phyloP scores from a whole-genome alignment of 1,140 invertebrate genomes.

The Cotesia glomerata region DNA sequence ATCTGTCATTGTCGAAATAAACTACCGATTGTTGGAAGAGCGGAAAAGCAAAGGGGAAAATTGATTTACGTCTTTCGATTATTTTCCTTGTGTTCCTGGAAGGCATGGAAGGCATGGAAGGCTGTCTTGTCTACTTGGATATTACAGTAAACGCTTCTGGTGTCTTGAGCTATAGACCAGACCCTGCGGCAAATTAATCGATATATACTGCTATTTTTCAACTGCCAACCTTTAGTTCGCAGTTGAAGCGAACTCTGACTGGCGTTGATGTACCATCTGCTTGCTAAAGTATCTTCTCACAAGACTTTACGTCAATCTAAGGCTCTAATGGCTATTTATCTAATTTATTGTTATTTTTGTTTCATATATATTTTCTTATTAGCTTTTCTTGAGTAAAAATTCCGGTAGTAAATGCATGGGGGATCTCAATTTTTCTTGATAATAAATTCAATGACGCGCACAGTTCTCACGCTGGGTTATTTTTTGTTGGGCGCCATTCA shows the following conservation, averaged over 20 bases:
- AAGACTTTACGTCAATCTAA: not conserved
- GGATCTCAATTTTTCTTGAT: no score
- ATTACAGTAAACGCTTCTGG: not conserved
- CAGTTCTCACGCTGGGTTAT: no score
- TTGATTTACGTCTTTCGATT: slow-evolving; percentile 16
- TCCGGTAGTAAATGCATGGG: no score
- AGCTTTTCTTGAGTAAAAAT: not conserved
- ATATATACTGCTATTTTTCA: not conserved
- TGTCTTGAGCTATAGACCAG: no score
- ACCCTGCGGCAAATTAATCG: not conserved
- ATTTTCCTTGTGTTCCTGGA: not conserved
- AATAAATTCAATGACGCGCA: no score
- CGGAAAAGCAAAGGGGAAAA: not conserved
- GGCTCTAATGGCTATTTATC: no score
- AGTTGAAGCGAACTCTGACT: no score
- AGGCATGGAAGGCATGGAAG: no score
- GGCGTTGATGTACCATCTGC: not conserved
- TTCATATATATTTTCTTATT: not conserved
- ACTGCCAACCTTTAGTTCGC: not conserved
- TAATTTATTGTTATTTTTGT: no score
- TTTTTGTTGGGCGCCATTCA: no score
- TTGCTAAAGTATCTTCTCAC: not conserved
- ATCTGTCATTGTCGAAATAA: slow-evolving; percentile 2
- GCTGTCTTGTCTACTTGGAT: not conserved
- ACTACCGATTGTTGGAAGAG: not conserved